Conservation (phyloP, 2,113 vertebrate species). For the Chaetorhynchus papuensis region DNA sequence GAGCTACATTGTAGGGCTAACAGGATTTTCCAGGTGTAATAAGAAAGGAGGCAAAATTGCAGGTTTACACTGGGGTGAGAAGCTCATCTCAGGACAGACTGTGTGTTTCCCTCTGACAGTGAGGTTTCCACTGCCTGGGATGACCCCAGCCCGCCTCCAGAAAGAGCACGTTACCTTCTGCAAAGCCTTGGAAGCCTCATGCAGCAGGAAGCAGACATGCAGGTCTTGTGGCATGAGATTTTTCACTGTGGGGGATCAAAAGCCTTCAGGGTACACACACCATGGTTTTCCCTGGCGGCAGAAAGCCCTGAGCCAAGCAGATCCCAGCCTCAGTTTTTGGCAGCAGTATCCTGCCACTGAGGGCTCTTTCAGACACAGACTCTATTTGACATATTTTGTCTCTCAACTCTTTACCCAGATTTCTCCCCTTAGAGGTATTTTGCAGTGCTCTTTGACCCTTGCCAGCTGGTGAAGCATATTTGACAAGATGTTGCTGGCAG, state of each 20-base stretch:
- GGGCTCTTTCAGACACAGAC: neutral
- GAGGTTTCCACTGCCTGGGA: neutral
- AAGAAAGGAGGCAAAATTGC: neutral
- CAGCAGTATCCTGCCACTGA: neutral
- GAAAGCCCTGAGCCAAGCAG: neutral
- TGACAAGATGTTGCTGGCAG: neutral
- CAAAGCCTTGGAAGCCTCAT: neutral
- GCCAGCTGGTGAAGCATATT: neutral
- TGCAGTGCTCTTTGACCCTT: neutral
- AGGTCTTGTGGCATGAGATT: neutral
- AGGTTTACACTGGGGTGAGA: neutral
- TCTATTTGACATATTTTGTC: neutral
- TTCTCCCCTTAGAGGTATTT: neutral
- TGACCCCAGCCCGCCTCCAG: rapidly evolving
- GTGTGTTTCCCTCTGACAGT: neutral
- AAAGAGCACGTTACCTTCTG: neutral
- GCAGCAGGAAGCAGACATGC: neutral
- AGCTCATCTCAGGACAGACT: neutral
- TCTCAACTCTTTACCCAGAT: neutral
- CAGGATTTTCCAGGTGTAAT: neutral
- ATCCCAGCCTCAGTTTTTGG: neutral
- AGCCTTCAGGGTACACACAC: neutral
- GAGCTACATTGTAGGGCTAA: neutral
- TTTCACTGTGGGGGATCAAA: neutral
- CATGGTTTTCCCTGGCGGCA: neutral